Base-by-base conservation (phyloP, 2,888 invertebrate species). In the Sesia apiformis region DNA sequence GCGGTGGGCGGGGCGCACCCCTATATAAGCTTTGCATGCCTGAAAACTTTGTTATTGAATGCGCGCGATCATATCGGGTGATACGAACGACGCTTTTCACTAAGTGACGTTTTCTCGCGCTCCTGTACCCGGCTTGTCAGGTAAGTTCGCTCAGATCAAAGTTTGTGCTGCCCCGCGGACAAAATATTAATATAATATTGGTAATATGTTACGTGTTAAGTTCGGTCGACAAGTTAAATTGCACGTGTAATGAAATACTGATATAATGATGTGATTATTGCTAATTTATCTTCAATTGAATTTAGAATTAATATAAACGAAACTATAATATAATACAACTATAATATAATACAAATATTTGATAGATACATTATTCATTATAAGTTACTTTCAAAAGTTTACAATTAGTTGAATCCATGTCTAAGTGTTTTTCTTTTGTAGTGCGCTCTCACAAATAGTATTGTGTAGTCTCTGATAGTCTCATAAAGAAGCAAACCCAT, bases 11-110 rank as follows among this genome's bases (percentile, higher is more conserved):
- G 85, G 68, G 81, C 84, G 76, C 70, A 60, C 63, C 53, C 62
- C 80, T 88, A 87, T 88, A 88, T 85, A 88, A 88, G 81, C 74
- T 67, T 64, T 67, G 82, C 78, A 75, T 67, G 76, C 70, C 74
- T 76, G 68, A 74, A 76, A 82, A 80, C 70, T 80, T 83, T 81
- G 80, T 79, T 82, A 85, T 81, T 86, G 77, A 75, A 86, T 79
- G 80, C 78, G 78, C 78, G 84, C 76, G 73, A 80, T 78, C 78
- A 75, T 74, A 76, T 70, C 81, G 50, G 38, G 39, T 39, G 39
- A 38, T 50, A 8, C 7, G 50, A 50, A 7, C 8, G 50, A 38
- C 50, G 50, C 38, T 6, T 23, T 4, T 38, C 50, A 38, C 38
- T 52, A 53, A 59, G 64, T 60, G 64, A 63, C 60, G 61, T 52